These are phyloP conservation scores for Buphagus erythrorhynchus DNA, from an alignment of 2,797 vertebrate genomes.

Conservation along the genomic window DNA sequence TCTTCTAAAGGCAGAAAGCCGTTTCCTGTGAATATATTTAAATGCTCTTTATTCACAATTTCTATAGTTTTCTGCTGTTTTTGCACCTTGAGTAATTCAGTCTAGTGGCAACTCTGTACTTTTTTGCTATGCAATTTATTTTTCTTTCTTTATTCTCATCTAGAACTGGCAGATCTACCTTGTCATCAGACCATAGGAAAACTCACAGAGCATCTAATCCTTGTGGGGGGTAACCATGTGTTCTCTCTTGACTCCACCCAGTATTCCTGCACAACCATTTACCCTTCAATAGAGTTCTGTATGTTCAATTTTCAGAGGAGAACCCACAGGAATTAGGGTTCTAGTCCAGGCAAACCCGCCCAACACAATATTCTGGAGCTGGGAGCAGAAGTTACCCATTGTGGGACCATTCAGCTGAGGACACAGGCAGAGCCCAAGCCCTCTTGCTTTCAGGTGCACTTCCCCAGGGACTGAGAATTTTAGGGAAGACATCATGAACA, in stretches of 20 bases:
- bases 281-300: background rate
- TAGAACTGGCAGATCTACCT: background rate
- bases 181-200: background rate
- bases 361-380: background rate
- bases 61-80: background rate
- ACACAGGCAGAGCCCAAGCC: background rate
- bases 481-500: background rate
- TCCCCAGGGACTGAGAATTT: background rate
- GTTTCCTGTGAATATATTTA: background rate
- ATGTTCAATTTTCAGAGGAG: background rate
- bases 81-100: background rate
- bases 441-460: background rate
- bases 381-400: background rate
- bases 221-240: background rate
- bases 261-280: background rate
- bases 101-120: background rate
- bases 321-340: background rate
- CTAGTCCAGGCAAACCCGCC: background rate
- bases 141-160: background rate
- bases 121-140: background rate
- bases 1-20: background rate
- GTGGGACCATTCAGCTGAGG: background rate
- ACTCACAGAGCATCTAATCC: background rate
- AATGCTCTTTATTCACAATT: background rate
- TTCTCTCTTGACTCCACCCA: background rate